These are phyloP conservation scores for Hemaris fuciformis DNA, from an alignment of 2,888 invertebrate species.

Conservation along the genomic window DNA sequence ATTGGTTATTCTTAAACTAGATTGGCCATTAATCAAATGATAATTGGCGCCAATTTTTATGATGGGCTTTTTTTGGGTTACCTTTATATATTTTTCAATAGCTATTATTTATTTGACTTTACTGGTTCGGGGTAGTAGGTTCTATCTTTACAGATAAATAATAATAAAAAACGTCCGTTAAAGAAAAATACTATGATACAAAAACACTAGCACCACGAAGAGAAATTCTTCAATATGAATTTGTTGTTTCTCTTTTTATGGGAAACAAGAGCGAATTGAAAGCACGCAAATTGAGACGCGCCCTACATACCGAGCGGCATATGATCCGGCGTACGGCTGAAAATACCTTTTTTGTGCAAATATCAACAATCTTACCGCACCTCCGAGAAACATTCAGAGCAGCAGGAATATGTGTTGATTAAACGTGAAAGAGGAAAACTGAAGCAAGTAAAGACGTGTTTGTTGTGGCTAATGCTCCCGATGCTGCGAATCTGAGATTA, in stretches of 20 bases:
- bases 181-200: too few relatives aligned
- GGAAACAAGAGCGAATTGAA: conserved; percentile 38
- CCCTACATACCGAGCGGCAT: conserved; percentile 31
- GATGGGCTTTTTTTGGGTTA: too few relatives aligned
- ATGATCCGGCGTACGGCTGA: conserved; percentile 37
- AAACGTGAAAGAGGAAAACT: conserved; percentile 30
- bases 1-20: too few relatives aligned
- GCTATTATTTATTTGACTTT: too few relatives aligned
- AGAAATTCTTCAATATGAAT: conserved; percentile 1
- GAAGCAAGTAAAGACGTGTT: conserved; percentile 29
- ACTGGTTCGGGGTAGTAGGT: too few relatives aligned
- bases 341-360: conserved; percentile 46
- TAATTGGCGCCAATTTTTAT: too few relatives aligned
- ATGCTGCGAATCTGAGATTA: conserved; percentile 34
- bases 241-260: conserved; percentile 17
- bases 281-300: conserved; percentile 35
- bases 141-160: too few relatives aligned
- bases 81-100: too few relatives aligned
- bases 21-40: too few relatives aligned
- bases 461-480: conserved; percentile 32
- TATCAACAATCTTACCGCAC: conserved; percentile 37
- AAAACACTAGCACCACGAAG: too few relatives aligned
- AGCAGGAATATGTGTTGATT: conserved; percentile 44
- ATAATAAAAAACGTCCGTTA: too few relatives aligned
- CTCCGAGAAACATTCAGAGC: conserved; percentile 33